A percentile compares a stretch with the other conserved stretches of the same genome.
phyloP scores from a whole-genome alignment of 1,140 invertebrate species.

The Lasaia peninsularis region DNA sequence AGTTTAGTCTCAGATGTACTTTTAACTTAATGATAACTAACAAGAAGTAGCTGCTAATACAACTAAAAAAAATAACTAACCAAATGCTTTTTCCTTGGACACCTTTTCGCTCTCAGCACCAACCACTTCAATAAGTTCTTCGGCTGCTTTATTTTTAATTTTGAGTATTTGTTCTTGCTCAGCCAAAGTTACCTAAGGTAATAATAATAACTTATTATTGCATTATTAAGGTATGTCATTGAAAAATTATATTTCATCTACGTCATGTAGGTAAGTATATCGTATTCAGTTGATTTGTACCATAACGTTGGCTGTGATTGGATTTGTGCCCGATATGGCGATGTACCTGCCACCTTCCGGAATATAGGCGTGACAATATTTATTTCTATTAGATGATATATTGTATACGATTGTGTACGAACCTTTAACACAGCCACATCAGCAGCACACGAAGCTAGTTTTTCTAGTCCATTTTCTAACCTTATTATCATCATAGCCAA shows the following conservation, averaged over 20 bases:
- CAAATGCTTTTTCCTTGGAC: constrained; percentile 89
- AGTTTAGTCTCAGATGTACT: too few species aligned
- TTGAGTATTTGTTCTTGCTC: constrained; percentile 92
- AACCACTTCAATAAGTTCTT: constrained; percentile 92
- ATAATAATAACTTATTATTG: constrained; percentile 78
- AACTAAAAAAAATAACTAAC: constrained; percentile 54
- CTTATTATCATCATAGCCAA: constrained; percentile 88
- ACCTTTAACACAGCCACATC: constrained; percentile 84
- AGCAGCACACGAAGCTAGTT: constrained; percentile 88
- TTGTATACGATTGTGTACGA: background rate
- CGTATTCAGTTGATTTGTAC: too few species aligned
- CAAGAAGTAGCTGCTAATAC: too few species aligned
- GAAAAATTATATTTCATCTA: too few species aligned
- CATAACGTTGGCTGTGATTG: too few species aligned
- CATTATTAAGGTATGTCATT: too few species aligned
- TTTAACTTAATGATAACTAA: too few species aligned
- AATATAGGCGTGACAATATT: too few species aligned
- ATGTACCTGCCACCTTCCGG: too few species aligned
- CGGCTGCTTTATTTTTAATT: constrained; percentile 93
- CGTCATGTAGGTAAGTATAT: too few species aligned
- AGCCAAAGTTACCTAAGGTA: constrained; percentile 86
- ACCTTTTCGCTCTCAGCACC: constrained; percentile 95
- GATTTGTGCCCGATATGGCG: too few species aligned
- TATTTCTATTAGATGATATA: too few species aligned
- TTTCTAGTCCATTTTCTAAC: constrained; percentile 92